phyloP scores from a whole-genome alignment of 2,113 vertebrate species.

The Chiloscyllium plagiosum region DNA sequence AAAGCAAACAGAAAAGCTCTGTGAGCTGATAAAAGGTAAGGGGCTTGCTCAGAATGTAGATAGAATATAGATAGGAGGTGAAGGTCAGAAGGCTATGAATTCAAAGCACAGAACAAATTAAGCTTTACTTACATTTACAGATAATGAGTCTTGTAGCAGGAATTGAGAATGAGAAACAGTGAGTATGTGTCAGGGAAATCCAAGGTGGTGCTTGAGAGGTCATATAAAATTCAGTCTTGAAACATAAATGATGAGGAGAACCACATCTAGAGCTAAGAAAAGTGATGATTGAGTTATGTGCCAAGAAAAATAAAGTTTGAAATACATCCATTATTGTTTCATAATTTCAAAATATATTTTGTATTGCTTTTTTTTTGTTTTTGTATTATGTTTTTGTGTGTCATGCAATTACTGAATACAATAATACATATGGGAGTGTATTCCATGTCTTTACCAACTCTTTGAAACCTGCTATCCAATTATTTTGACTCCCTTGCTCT shows the following conservation, averaged over 20 bases:
- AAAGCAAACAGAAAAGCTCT: neutral
- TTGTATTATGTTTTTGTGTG: neutral
- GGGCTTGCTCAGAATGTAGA: neutral
- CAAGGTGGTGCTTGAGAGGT: neutral
- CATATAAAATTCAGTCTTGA: neutral
- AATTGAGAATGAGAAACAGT: neutral
- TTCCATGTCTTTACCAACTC: neutral
- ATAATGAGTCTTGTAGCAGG: neutral
- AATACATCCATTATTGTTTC: neutral
- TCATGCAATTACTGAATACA: neutral
- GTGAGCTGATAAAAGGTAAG: neutral
- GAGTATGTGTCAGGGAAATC: neutral
- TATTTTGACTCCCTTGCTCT: neutral
- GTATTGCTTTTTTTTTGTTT: neutral
- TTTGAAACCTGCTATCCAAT: neutral
- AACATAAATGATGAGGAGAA: neutral
- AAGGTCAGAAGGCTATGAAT: neutral
- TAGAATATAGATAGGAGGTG: neutral
- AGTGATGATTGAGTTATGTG: neutral
- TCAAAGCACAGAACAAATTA: neutral
- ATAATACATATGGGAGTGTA: neutral
- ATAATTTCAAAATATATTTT: neutral
- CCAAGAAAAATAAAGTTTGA: neutral
- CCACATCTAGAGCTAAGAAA: neutral
- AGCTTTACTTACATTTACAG: neutral